phyloP scores from a whole-genome alignment of 2,888 invertebrate species.

The Gordius sp. region DNA sequence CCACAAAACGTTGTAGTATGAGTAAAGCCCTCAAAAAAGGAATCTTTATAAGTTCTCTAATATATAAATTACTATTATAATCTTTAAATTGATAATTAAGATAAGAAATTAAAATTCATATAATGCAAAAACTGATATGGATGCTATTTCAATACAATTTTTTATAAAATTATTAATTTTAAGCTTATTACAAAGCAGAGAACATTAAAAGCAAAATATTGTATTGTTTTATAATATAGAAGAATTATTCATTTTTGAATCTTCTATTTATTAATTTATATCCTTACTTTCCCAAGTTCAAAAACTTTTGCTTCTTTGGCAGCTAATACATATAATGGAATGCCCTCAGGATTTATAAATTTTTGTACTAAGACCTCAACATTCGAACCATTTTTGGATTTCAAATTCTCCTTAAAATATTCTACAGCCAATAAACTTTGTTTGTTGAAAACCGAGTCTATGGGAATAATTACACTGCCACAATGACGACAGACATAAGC shows the following conservation, averaged over 20 bases:
- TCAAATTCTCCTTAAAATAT: not conserved
- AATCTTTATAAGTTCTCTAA: not conserved
- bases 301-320: not conserved
- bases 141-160: not conserved
- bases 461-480: not conserved
- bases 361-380: not conserved
- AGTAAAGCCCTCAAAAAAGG: not conserved
- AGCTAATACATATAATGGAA: not conserved
- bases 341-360: not conserved
- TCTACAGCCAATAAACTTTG: not conserved
- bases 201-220: not conserved
- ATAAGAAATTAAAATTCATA: not conserved
- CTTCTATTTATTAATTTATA: not conserved
- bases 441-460: not conserved
- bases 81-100: not conserved
- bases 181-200: not conserved
- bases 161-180: not conserved
- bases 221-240: not conserved
- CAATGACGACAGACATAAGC: not conserved
- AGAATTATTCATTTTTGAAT: not conserved
- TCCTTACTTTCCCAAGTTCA: not conserved
- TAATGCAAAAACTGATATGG: not conserved
- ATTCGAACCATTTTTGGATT: not conserved
- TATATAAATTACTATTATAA: not conserved
- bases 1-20: not conserved